Evolutionary conservation across 2,888 invertebrate genomes (phyloP).

Genomic region (Thyatira batis): DNA sequence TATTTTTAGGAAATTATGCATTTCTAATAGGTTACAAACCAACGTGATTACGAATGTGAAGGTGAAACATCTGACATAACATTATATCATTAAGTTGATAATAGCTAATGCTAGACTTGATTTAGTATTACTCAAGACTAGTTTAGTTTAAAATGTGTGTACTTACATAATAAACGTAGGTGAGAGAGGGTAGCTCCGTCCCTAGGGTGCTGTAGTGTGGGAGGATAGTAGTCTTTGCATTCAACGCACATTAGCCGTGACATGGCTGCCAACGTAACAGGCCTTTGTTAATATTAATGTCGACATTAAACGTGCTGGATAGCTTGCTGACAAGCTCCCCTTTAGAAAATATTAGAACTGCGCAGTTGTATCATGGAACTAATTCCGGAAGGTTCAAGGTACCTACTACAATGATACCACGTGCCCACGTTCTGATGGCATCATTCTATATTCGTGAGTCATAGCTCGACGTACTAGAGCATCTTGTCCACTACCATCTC

Average conservation of each 20-base stretch:
- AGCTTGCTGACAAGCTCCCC: conserved; percentile 24
- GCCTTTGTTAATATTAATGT: conserved; percentile 40
- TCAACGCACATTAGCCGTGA: conserved; percentile 65
- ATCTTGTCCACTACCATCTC: conserved; percentile 34
- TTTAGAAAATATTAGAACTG: conserved; percentile 26
- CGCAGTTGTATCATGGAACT: conserved; percentile 31
- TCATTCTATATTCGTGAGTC: conserved; percentile 57
- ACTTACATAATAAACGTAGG: conserved; percentile 16
- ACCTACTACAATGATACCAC: conserved; percentile 30
- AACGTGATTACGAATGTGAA: too few species aligned
- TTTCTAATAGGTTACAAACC: background rate
- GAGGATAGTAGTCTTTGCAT: conserved; percentile 64
- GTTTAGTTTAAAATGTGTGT: conserved; percentile 10
- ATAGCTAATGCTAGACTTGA: too few species aligned
- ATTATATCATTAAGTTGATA: background rate
- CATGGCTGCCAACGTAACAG: conserved; percentile 46
- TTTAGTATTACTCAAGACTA: conserved; percentile 5
- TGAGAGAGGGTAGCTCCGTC: conserved; percentile 31
- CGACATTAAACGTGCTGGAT: conserved; percentile 31
- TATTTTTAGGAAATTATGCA: background rate
- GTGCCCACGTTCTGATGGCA: conserved; percentile 49
- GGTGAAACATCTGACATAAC: background rate
- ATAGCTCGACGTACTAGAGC: conserved; percentile 33
- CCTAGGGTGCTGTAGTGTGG: conserved; percentile 59
- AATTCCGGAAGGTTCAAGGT: conserved; percentile 6